These are phyloP conservation scores for Atrichornis clamosus DNA, from an alignment of 2,113 vertebrate species.

Conservation along the genomic window DNA sequence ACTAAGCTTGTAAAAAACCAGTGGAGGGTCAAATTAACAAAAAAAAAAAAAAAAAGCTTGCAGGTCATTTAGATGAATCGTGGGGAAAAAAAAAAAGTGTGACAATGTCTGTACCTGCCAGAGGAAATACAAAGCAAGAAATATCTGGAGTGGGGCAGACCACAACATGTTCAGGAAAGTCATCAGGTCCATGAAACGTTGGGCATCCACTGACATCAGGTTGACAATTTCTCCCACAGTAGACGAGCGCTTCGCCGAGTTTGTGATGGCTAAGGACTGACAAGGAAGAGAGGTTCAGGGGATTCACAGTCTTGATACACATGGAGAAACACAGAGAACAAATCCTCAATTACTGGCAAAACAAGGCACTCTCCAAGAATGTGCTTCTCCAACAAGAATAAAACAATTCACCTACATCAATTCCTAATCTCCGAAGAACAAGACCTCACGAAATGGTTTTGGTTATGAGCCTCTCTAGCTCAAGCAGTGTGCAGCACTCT, in stretches of 20 bases:
- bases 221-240: slow-evolving; percentile 94
- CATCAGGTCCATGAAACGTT: slow-evolving; percentile 88
- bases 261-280: slow-evolving; percentile 91
- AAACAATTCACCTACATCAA: background rate
- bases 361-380: accelerated
- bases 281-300: background rate
- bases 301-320: background rate
- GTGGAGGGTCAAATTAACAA: background rate
- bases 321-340: background rate
- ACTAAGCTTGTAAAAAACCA: background rate
- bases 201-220: slow-evolving; percentile 95
- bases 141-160: slow-evolving; percentile 94
- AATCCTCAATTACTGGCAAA: background rate
- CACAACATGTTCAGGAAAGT: slow-evolving; percentile 92
- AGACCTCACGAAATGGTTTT: background rate
- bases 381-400: background rate
- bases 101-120: slow-evolving; percentile 81
- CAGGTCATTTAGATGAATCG: background rate
- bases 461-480: background rate
- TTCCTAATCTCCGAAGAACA: background rate
- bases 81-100: background rate
- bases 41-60: background rate
- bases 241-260: slow-evolving; percentile 86
- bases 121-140: slow-evolving; percentile 91
- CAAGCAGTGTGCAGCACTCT: background rate